These are phyloP conservation scores for Heliothis peltigera DNA, from an alignment of 2,888 invertebrate species.

Conservation along the genomic window DNA sequence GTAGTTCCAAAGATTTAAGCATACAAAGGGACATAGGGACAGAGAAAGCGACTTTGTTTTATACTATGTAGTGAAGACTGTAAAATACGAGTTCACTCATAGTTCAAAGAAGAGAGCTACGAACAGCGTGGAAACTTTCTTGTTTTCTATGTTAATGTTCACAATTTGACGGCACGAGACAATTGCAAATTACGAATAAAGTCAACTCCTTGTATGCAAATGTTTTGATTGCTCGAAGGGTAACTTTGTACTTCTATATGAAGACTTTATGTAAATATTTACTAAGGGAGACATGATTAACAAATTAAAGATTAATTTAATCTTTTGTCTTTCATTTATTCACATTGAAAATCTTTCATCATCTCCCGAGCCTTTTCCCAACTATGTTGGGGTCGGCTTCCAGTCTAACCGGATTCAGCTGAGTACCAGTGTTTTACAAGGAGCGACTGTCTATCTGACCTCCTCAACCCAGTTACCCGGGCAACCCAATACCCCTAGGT, in stretches of 20 bases:
- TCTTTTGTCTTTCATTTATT: background rate
- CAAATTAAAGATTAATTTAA: background rate
- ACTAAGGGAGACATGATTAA: background rate
- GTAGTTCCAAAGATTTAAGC: too few species aligned
- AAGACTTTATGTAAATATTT: background rate
- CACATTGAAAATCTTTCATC: too few species aligned
- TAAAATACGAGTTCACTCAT: background rate
- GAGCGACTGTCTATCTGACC: too few species aligned
- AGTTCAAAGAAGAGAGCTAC: slow-evolving; percentile 8
- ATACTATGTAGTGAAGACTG: too few species aligned
- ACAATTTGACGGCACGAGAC: slow-evolving; percentile 52
- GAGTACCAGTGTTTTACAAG: too few species aligned
- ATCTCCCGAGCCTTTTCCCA: too few species aligned
- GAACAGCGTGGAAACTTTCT: slow-evolving; percentile 41
- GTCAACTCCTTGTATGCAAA: slow-evolving; percentile 23
- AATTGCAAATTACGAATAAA: slow-evolving; percentile 49
- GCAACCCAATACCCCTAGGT: too few species aligned
- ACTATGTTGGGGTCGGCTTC: too few species aligned
- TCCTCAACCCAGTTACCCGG: too few species aligned
- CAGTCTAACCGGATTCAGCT: too few species aligned
- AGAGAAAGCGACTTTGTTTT: too few species aligned
- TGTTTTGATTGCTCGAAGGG: background rate
- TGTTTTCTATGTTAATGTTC: slow-evolving; percentile 70
- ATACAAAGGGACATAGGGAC: too few species aligned
- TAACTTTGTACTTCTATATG: background rate